These are phyloP conservation scores for Torymus texanus DNA, from an alignment of 2,888 invertebrate species.

Conservation along the genomic window DNA sequence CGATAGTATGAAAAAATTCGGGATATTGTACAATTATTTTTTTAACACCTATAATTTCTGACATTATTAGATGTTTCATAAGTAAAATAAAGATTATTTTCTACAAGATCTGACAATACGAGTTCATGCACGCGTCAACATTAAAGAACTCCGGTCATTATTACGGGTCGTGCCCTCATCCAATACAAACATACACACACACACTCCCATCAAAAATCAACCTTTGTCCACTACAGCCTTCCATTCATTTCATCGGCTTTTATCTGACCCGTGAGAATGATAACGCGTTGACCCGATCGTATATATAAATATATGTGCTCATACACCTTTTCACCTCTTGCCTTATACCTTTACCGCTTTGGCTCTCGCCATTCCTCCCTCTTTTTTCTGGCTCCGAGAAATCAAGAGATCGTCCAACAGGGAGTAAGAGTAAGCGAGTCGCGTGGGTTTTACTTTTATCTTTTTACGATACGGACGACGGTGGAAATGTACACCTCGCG, in stretches of 20 bases:
- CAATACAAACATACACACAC: too few species aligned
- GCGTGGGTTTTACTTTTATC: neutral
- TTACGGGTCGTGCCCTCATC: too few species aligned
- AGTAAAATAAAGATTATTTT: too few species aligned
- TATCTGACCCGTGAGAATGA: neutral
- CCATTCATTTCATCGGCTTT: neutral
- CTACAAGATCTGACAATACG: too few species aligned
- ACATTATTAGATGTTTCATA: too few species aligned
- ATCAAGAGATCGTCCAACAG: conserved; percentile 45
- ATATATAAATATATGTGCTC: neutral
- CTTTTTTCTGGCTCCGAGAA: conserved; percentile 25
- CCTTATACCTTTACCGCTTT: conserved; percentile 35
- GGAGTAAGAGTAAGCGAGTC: neutral
- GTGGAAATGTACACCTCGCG: neutral
- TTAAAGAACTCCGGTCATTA: too few species aligned
- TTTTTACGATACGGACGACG: neutral
- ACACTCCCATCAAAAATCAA: too few species aligned
- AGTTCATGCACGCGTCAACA: too few species aligned
- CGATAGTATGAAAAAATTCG: too few species aligned
- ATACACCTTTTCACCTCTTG: too few species aligned
- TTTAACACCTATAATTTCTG: too few species aligned
- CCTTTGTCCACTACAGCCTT: neutral
- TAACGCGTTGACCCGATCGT: neutral
- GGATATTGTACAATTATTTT: too few species aligned
- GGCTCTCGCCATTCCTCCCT: conserved; percentile 43